phyloP scores from a whole-genome alignment of 2,113 vertebrate species.

The Alosa alosa region DNA sequence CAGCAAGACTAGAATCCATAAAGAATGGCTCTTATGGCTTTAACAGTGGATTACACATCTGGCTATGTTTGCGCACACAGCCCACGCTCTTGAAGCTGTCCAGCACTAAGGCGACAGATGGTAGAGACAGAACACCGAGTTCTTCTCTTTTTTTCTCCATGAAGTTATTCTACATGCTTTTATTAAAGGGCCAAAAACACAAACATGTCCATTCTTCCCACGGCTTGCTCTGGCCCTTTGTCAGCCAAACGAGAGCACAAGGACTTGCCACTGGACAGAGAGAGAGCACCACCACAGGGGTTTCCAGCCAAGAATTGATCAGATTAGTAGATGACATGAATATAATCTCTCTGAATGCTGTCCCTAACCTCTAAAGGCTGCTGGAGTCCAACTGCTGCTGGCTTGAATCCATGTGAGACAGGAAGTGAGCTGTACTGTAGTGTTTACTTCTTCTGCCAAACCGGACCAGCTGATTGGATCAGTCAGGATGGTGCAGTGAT shows the following conservation, averaged over 20 bases:
- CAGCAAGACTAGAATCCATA: background rate
- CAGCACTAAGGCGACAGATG: background rate
- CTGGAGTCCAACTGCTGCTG: background rate
- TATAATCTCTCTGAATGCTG: conserved; percentile 19
- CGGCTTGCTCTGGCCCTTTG: conserved; percentile 8
- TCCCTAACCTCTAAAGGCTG: background rate
- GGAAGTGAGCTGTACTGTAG: background rate
- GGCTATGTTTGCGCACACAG: conserved; percentile 19
- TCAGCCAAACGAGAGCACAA: conserved; percentile 13
- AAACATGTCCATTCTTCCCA: conserved; percentile 17
- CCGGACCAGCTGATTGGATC: background rate
- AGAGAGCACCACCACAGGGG: conserved; percentile 13
- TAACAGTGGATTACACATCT: conserved; percentile 22
- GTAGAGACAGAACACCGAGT: background rate
- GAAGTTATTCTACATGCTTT: background rate
- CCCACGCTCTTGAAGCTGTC: background rate
- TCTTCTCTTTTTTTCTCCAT: background rate
- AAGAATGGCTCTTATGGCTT: conserved; percentile 4
- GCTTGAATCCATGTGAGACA: background rate
- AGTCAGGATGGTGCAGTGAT: background rate
- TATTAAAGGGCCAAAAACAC: conserved; percentile 15
- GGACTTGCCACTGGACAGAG: conserved; percentile 8
- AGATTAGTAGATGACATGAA: conserved; percentile 36
- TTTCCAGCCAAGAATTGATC: conserved; percentile 24
- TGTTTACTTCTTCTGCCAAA: background rate